These are phyloP conservation scores for Capricornis sumatraensis DNA, from an alignment of 2,113 vertebrate genomes.

Conservation along the genomic window DNA sequence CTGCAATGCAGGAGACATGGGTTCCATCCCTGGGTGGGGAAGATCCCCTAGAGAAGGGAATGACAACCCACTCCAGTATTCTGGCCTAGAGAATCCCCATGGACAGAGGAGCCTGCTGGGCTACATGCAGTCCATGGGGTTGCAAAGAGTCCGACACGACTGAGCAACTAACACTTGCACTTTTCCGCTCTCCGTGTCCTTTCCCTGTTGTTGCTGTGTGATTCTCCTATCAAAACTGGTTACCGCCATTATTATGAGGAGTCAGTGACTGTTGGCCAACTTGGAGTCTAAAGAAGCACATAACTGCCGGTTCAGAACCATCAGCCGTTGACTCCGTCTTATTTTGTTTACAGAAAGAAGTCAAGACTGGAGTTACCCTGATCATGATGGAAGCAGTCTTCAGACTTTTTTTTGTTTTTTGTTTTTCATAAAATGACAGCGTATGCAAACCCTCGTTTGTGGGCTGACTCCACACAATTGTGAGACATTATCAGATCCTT, in stretches of 20 bases:
- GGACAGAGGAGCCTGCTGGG: background rate
- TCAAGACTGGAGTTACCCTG: background rate
- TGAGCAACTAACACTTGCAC: background rate
- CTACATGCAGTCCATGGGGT: background rate
- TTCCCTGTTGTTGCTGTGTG: conserved; percentile 18
- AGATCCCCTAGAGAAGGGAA: background rate
- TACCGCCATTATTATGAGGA: conserved; percentile 8
- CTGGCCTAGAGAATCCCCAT: background rate
- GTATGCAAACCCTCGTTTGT: rapidly evolving
- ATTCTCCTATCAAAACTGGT: conserved; percentile 53
- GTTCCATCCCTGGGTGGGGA: background rate
- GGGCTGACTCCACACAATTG: background rate
- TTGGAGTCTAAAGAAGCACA: conserved; percentile 47
- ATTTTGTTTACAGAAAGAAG: background rate
- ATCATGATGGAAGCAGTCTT: conserved; percentile 19
- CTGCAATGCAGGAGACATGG: background rate
- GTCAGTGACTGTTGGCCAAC: conserved; percentile 25
- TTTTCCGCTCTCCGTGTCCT: background rate
- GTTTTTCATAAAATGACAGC: background rate
- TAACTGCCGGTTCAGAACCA: background rate
- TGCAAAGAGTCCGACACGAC: rapidly evolving
- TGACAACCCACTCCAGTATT: background rate
- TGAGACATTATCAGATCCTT: background rate
- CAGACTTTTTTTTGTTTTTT: background rate
- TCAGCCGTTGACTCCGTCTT: background rate